A percentile compares a stretch with the other conserved stretches of the same genome.
phyloP scores from a whole-genome alignment of 2,888 invertebrate species.

The Diaprepes abbreviatus region DNA sequence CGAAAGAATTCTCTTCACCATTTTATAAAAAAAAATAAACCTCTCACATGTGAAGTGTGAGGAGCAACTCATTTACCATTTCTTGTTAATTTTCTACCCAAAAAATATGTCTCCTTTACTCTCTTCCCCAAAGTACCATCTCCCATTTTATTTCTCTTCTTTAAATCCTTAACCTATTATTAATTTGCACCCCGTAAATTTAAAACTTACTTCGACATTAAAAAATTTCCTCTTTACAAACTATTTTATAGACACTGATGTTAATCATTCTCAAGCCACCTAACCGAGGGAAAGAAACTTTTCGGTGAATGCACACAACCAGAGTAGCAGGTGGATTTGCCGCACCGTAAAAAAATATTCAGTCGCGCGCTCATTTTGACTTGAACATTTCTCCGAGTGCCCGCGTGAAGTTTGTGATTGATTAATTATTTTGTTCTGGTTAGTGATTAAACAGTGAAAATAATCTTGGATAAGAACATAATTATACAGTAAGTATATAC shows the following conservation, averaged over 20 bases:
- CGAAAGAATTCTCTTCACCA: too few relatives aligned
- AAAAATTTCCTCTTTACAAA: constrained; percentile 8
- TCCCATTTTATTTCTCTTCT: too few relatives aligned
- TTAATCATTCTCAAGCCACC: constrained; percentile 6
- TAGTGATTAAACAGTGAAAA: neutral
- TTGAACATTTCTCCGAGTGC: constrained; percentile 25
- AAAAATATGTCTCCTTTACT: too few relatives aligned
- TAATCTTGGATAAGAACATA: neutral
- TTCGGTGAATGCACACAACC: constrained; percentile 43
- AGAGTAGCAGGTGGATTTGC: constrained; percentile 41
- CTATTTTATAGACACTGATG: neutral
- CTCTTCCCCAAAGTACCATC: too few relatives aligned
- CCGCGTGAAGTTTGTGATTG: neutral
- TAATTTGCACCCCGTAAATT: constrained; percentile 22
- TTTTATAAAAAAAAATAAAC: too few relatives aligned
- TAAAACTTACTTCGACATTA: constrained; percentile 9
- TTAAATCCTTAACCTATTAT: constrained; percentile 7
- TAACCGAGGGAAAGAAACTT: constrained; percentile 38
- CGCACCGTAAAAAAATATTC: constrained; percentile 36
- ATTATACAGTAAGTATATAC: neutral
- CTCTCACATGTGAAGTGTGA: too few relatives aligned
- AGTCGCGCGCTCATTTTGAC: constrained; percentile 14
- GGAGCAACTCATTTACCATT: too few relatives aligned
- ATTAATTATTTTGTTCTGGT: neutral
- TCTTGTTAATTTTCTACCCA: too few relatives aligned